phyloP scores from a whole-genome alignment of 2,888 invertebrate species.

The Lasioglossum figueresi region DNA sequence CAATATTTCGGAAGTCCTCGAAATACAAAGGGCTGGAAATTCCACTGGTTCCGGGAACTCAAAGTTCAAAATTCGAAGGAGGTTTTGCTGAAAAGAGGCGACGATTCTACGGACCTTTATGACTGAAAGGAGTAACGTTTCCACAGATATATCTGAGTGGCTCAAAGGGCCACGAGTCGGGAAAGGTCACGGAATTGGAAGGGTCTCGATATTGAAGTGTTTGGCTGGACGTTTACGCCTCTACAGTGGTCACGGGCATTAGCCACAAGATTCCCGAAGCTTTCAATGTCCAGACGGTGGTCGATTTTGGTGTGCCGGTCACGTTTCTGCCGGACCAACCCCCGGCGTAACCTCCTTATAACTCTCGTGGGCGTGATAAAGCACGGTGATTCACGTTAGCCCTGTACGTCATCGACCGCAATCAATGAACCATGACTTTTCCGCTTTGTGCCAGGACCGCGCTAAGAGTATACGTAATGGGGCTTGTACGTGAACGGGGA shows the following conservation, averaged over 20 bases:
- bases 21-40: not conserved
- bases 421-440: conserved; percentile 67
- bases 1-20: no score
- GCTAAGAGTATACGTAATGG: conserved; percentile 60
- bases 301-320: conserved; percentile 57
- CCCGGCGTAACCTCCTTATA: conserved; percentile 34
- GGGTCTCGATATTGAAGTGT: not conserved
- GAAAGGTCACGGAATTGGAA: not conserved
- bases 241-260: conserved; percentile 19
- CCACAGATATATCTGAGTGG: not conserved
- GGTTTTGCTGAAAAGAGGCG: not conserved
- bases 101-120: not conserved
- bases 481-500: conserved; percentile 69
- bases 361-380: conserved; percentile 47
- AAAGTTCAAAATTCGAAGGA: not conserved
- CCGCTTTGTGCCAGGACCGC: conserved; percentile 39
- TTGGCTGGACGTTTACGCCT: not conserved
- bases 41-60: not conserved
- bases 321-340: conserved; percentile 49
- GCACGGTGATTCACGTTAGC: conserved; percentile 61
- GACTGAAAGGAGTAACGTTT: not conserved
- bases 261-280: conserved; percentile 45
- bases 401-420: conserved; percentile 58
- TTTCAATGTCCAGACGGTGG: conserved; percentile 55
- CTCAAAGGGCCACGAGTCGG: not conserved